Percentiles rank a stretch among this genome's conserved stretches.
Evolutionary conservation across 2,113 vertebrate genomes (phyloP).

Genomic region (Seriola dumerili): DNA sequence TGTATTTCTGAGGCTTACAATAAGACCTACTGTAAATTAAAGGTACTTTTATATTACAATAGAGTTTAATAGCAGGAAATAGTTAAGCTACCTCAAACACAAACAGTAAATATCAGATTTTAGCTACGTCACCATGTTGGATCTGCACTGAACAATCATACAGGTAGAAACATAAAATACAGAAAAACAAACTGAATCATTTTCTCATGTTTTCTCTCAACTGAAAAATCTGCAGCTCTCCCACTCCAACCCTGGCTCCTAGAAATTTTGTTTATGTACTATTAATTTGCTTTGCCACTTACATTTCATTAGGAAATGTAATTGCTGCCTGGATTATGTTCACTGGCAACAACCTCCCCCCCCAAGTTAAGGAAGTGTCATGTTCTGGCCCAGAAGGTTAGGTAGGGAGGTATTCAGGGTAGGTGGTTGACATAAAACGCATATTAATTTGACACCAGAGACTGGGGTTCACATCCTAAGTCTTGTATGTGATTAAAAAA

Average conservation of each 20-base stretch:
- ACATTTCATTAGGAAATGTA: not conserved
- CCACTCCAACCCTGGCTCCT: not conserved
- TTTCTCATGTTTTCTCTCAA: not conserved
- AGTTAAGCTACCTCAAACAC: not conserved
- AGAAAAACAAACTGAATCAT: conserved; percentile 1
- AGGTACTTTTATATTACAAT: conserved; percentile 6
- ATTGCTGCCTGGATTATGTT: conserved; percentile 2
- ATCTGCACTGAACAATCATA: not conserved
- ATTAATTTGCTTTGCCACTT: not conserved
- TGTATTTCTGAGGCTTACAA: not conserved
- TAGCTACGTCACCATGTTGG: not conserved
- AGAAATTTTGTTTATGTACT: not conserved
- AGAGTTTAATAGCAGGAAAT: conserved; percentile 24
- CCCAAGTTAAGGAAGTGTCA: not conserved
- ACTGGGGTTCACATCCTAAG: not conserved
- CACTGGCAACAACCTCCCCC: not conserved
- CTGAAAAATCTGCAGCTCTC: not conserved
- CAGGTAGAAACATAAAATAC: not conserved
- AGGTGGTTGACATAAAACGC: not conserved
- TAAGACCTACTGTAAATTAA: not conserved
- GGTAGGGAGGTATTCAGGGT: not conserved
- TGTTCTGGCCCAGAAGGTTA: not conserved
- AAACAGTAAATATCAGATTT: not conserved
- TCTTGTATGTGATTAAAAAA: not conserved
- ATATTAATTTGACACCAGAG: not conserved